phyloP scores from a whole-genome alignment of 1,140 invertebrate species.

The Ylistrum balloti region DNA sequence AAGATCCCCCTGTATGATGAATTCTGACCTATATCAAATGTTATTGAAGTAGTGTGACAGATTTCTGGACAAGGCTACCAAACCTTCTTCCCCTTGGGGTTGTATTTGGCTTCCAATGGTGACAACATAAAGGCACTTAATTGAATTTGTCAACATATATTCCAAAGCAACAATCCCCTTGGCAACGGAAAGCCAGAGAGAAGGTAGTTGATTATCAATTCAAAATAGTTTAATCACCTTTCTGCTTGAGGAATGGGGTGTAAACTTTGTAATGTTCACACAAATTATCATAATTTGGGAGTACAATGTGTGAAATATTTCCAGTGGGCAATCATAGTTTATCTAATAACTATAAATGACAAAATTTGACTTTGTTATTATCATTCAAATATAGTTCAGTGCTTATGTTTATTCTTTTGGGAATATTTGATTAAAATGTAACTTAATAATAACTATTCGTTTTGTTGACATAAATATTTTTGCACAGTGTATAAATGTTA shows the following conservation, averaged over 20 bases:
- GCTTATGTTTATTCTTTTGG: too few species aligned
- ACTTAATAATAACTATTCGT: too few species aligned
- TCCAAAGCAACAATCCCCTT: background rate
- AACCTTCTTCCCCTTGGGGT: background rate
- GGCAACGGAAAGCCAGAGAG: background rate
- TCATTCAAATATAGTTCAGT: too few species aligned
- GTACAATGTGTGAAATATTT: background rate
- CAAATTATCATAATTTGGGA: background rate
- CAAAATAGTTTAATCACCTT: conserved; percentile 22
- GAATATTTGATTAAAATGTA: too few species aligned
- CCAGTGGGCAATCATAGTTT: too few species aligned
- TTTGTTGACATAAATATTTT: too few species aligned
- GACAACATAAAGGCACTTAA: background rate
- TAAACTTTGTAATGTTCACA: background rate
- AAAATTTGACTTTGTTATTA: too few species aligned
- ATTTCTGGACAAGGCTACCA: background rate
- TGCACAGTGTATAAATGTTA: too few species aligned
- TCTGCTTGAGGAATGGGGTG: background rate
- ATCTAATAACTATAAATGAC: too few species aligned
- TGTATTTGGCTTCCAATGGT: background rate
- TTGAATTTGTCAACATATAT: background rate
- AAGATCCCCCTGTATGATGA: too few species aligned
- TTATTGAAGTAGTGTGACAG: too few species aligned
- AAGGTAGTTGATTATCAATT: background rate
- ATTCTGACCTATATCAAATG: too few species aligned